Evolutionary conservation across 2,113 vertebrate genomes (phyloP).

Genomic region (Rhea americana): DNA sequence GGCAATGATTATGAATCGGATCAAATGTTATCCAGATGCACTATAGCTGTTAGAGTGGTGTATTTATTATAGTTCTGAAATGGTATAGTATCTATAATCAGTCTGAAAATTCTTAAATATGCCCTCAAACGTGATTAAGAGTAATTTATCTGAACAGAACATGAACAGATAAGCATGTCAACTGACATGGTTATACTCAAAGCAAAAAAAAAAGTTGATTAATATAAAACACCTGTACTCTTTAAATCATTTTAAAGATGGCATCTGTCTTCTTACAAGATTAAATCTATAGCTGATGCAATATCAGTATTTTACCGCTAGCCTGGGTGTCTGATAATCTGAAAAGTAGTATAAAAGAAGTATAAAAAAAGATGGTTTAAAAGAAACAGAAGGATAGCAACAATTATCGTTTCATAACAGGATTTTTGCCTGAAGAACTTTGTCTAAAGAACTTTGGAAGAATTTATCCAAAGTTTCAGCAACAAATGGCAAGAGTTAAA

Average conservation of each 20-base stretch:
- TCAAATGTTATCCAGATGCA: slow-evolving; percentile 15
- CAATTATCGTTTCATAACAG: not conserved
- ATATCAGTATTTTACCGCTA: slow-evolving; percentile 29
- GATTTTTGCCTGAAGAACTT: not conserved
- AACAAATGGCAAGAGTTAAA: not conserved
- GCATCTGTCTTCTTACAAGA: slow-evolving; percentile 38
- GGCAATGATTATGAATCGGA: slow-evolving; percentile 1
- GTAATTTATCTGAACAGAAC: slow-evolving; percentile 55
- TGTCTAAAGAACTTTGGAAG: not conserved
- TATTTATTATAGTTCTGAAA: slow-evolving; percentile 51
- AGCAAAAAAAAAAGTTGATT: slow-evolving; percentile 40
- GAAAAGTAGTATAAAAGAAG: not conserved
- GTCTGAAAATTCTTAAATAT: slow-evolving; percentile 30
- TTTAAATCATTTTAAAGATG: slow-evolving; percentile 54
- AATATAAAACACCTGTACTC: slow-evolving; percentile 48
- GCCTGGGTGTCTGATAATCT: not conserved
- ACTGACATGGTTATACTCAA: slow-evolving; percentile 15
- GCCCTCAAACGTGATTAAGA: slow-evolving; percentile 14
- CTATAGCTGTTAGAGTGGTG: not conserved
- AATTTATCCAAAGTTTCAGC: not conserved
- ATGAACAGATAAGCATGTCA: slow-evolving; percentile 53
- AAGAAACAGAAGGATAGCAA: not conserved
- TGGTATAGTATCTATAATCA: not conserved
- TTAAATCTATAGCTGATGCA: slow-evolving; percentile 25
- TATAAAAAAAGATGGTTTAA: not conserved